Conservation (phyloP, 2,888 invertebrate species). For the Reticulitermes lucifugus region DNA sequence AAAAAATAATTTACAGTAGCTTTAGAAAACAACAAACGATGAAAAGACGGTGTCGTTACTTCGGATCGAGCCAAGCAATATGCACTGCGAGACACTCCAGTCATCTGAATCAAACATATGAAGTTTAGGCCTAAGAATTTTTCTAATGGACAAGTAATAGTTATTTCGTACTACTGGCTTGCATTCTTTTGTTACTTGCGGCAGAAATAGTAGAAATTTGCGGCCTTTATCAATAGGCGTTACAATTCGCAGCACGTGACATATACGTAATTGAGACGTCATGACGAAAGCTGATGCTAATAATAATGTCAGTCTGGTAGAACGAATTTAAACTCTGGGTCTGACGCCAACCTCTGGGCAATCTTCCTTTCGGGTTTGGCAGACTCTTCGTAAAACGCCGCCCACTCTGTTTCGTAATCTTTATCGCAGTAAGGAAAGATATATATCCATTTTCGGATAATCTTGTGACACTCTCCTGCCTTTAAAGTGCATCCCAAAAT, state of each 20-base stretch:
- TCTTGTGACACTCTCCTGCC: too few species aligned
- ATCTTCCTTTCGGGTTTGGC: slow-evolving; percentile 1
- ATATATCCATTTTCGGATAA: background rate
- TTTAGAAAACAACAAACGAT: too few species aligned
- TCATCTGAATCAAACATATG: too few species aligned
- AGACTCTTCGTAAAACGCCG: background rate
- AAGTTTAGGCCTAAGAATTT: too few species aligned
- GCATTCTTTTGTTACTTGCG: background rate
- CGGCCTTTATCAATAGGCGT: background rate
- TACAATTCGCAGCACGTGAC: background rate
- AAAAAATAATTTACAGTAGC: too few species aligned
- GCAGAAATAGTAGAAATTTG: background rate
- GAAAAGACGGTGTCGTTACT: too few species aligned
- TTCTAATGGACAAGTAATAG: too few species aligned
- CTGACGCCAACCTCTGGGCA: slow-evolving; percentile 18
- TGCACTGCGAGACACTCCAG: too few species aligned
- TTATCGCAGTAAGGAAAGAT: background rate
- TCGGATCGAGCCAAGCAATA: too few species aligned
- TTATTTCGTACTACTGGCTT: too few species aligned
- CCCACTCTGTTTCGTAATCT: background rate
- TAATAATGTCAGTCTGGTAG: slow-evolving; percentile 10
- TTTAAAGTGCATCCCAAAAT: too few species aligned
- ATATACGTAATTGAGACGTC: background rate
- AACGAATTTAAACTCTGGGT: slow-evolving; percentile 9
- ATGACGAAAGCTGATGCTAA: slow-evolving; percentile 2